Conservation (phyloP, 2,888 invertebrate species). For the Hyles lineata region DNA sequence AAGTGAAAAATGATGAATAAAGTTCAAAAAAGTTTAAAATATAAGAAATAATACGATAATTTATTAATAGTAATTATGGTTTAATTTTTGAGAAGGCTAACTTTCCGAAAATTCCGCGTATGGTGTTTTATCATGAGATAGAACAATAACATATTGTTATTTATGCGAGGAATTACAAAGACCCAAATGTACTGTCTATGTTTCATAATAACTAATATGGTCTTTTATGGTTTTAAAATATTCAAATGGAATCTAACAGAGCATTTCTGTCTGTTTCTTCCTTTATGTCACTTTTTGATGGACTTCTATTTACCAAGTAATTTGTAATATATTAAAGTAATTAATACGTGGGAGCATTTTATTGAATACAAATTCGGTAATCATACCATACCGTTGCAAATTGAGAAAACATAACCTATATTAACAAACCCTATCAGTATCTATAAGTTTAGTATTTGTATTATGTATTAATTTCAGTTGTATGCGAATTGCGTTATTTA, state of each 20-base stretch:
- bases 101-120: background rate
- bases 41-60: constrained; percentile 21
- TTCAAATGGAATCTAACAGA: background rate
- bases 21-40: constrained; percentile 13
- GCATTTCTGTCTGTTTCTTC: background rate
- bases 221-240: background rate
- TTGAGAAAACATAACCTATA: constrained; percentile 21
- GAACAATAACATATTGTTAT: background rate
- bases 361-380: background rate
- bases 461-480: background rate
- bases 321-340: too few species aligned
- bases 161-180: background rate
- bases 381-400: background rate
- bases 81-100: background rate
- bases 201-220: background rate
- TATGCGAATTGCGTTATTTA: background rate
- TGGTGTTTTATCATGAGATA: background rate
- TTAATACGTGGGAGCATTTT: too few species aligned
- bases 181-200: background rate
- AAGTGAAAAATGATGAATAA: background rate
- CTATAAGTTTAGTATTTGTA: background rate
- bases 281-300: background rate
- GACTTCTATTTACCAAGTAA: too few species aligned
- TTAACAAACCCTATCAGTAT: constrained; percentile 22
- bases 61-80: background rate